These are phyloP conservation scores for Turritopsis rubra DNA, from an alignment of 30 jellyfish, hydroid and myxozoan genomes.

Conservation along the genomic window DNA sequence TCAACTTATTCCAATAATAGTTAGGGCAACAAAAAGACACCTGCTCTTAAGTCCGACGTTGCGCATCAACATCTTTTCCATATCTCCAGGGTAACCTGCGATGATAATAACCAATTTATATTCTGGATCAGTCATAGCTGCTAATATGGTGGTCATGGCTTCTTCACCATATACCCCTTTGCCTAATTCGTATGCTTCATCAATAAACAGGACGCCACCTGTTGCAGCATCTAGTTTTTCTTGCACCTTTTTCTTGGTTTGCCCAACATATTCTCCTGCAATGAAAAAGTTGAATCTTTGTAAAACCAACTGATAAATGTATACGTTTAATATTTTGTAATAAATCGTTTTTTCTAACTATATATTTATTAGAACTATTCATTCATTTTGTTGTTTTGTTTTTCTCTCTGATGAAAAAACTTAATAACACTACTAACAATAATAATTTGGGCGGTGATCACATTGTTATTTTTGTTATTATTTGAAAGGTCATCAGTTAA, in stretches of 20 bases:
- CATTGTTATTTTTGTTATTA: no score
- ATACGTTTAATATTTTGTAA: no score
- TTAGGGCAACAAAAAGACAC: neutral
- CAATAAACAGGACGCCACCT: constrained; percentile 27
- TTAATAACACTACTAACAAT: no score
- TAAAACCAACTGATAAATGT: no score
- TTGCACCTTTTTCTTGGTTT: constrained; percentile 22
- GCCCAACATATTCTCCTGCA: constrained; percentile 32
- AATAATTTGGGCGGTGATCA: no score
- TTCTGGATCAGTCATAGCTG: constrained; percentile 31
- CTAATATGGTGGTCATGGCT: constrained; percentile 23
- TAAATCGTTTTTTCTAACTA: no score
- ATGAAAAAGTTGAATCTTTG: neutral
- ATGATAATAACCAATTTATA: constrained; percentile 21
- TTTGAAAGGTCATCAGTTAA: no score
- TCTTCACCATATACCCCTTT: constrained; percentile 22
- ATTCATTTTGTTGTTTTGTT: no score
- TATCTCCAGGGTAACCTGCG: constrained; percentile 29
- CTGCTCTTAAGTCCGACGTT: constrained; percentile 28
- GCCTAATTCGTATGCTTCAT: constrained; percentile 33
- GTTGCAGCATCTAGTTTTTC: constrained; percentile 17
- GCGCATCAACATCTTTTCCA: constrained; percentile 18
- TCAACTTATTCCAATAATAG: no score
- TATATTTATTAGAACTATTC: no score
- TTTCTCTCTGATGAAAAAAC: no score